Conservation (phyloP, 2,113 vertebrate genomes). For the Xyrauchen texanus region DNA sequence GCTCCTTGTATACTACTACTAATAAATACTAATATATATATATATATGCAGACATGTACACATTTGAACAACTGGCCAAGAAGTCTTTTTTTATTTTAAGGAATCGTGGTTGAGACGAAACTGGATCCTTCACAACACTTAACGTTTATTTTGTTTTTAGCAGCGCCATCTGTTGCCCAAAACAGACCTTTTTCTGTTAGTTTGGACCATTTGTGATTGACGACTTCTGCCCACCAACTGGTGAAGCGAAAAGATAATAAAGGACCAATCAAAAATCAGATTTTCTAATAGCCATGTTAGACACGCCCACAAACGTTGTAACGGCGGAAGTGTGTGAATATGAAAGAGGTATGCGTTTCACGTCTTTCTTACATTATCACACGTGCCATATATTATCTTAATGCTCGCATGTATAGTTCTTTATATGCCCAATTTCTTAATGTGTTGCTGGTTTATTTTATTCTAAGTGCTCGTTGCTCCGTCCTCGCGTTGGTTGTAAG, state of each 20-base stretch:
- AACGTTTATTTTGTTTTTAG: conserved; percentile 35
- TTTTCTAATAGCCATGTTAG: neutral
- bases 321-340: conserved; percentile 12
- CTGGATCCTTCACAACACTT: too few species aligned
- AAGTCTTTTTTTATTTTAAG: too few species aligned
- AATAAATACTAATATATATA: too few species aligned
- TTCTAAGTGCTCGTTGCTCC: neutral
- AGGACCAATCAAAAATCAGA: conserved; percentile 36
- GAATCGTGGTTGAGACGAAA: too few species aligned
- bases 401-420: too few species aligned
- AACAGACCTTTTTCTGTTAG: neutral
- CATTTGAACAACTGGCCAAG: too few species aligned
- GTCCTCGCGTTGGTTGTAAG: neutral
- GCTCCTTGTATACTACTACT: too few species aligned
- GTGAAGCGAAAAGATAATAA: neutral
- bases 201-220: conserved; percentile 14
- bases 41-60: too few species aligned
- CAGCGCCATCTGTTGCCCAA: conserved; percentile 78
- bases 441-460: neutral
- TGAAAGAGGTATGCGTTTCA: neutral
- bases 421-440: neutral
- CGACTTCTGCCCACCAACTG: conserved; percentile 1
- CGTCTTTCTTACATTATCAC: neutral
- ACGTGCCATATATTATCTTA: neutral
- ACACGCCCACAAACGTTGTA: conserved; percentile 2